Conservation (phyloP, 37 sponge, comb jelly and placozoan species). For the Aplysina aerophoba region DNA sequence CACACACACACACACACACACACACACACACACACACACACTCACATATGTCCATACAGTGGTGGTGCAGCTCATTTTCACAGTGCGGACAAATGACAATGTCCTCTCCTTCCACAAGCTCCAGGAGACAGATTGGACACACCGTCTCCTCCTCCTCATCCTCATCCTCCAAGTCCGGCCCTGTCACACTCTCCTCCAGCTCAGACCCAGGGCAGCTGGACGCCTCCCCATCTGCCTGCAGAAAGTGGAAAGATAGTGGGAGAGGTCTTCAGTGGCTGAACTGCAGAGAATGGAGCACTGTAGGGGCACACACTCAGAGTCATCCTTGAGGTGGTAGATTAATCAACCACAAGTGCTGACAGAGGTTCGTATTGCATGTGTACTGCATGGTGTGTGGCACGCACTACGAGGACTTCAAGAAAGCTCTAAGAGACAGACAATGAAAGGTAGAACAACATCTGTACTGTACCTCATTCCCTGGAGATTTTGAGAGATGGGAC, state of each 20-base stretch:
- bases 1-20: neutral
- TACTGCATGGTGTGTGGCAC: too few relatives aligned
- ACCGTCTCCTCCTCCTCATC: conserved; percentile 67
- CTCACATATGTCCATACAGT: conserved; percentile 92
- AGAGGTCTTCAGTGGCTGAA: neutral
- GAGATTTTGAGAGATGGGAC: conserved; percentile 1
- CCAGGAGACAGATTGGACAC: conserved; percentile 86
- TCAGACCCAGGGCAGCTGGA: conserved; percentile 5
- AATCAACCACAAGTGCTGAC: too few relatives aligned
- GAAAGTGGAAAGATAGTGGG: neutral
- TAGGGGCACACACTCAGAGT: too few relatives aligned
- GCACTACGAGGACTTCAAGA: too few relatives aligned
- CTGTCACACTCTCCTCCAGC: neutral
- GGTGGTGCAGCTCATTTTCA: conserved; percentile 76
- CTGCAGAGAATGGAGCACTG: neutral
- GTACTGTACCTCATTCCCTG: neutral
- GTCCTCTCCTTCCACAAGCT: conserved; percentile 77
- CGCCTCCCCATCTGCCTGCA: neutral
- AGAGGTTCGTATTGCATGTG: too few relatives aligned
- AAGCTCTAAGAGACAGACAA: too few relatives aligned
- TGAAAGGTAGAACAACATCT: too few relatives aligned
- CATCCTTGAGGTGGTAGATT: too few relatives aligned
- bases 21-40: neutral
- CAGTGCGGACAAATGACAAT: conserved; percentile 69
- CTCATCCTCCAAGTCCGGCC: neutral